Evolutionary conservation across 2,797 vertebrate genomes (phyloP).

Genomic region (Gymnodraco acuticeps): DNA sequence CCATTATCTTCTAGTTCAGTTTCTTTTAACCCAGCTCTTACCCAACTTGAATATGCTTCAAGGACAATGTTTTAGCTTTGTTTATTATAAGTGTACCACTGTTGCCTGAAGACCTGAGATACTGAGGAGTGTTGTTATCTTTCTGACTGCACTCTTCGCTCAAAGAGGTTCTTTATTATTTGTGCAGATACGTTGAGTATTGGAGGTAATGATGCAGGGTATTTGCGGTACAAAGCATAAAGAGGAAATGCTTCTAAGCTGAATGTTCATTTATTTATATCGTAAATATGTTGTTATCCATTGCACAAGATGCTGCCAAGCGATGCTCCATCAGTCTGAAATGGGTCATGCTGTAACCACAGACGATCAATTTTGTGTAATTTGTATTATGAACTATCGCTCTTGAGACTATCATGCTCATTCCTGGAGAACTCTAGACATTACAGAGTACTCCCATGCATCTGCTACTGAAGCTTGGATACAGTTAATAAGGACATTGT

Average conservation of each 20-base stretch:
- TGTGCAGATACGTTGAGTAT: constrained; percentile 3
- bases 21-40: not conserved
- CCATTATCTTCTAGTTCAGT: not conserved
- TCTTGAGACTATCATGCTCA: not conserved
- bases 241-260: not conserved
- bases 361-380: constrained; percentile 7
- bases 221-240: constrained; percentile 1
- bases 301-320: not conserved
- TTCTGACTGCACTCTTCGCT: not conserved
- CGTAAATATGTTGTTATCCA: not conserved
- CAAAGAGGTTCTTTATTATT: not conserved
- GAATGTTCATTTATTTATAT: not conserved
- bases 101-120: not conserved
- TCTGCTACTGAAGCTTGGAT: not conserved
- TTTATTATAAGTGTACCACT: not conserved
- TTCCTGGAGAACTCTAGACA: not conserved
- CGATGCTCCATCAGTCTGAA: constrained; percentile 11
- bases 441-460: not conserved
- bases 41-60: constrained; percentile 1
- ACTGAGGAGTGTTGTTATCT: not conserved
- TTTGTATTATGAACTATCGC: not conserved
- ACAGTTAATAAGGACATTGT: not conserved
- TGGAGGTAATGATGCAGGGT: not conserved
- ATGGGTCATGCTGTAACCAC: not conserved
- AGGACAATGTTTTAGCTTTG: not conserved